Evolutionary conservation across 1,140 invertebrate species (phyloP).

Genomic region (Matsumurasca onukii): DNA sequence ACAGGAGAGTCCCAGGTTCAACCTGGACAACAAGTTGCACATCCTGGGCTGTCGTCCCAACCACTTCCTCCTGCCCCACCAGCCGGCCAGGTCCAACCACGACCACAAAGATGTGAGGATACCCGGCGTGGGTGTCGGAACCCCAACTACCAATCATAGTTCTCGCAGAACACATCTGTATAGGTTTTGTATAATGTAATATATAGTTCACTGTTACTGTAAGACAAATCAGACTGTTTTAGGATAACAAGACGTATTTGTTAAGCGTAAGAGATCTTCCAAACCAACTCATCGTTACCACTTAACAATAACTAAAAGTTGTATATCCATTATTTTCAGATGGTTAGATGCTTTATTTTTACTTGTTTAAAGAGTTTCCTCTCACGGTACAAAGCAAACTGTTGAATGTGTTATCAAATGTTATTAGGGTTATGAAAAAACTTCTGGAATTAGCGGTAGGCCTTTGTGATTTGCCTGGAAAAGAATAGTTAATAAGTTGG

Average conservation of each 20-base stretch:
- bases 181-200: constrained; percentile 27
- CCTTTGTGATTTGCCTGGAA: no score
- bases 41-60: constrained; percentile 41
- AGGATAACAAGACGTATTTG: not conserved
- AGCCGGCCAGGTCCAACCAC: constrained; percentile 28
- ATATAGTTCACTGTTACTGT: not conserved
- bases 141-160: constrained; percentile 40
- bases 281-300: constrained; percentile 14
- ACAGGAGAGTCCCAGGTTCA: constrained; percentile 39
- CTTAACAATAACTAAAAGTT: constrained; percentile 11
- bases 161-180: not conserved
- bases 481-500: no score
- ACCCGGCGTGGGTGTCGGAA: constrained; percentile 36
- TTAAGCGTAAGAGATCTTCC: not conserved
- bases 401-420: not conserved
- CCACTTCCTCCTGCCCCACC: constrained; percentile 41
- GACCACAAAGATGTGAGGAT: constrained; percentile 56
- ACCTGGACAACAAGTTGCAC: constrained; percentile 39
- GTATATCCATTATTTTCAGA: not conserved
- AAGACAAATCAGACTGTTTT: constrained; percentile 24
- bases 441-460: no score
- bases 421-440: not conserved
- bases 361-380: not conserved
- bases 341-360: not conserved
- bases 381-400: not conserved